A percentile compares a stretch with the other conserved stretches of the same genome.
Conservation (phyloP, 1,140 invertebrate genomes). For the Pemphigus obesinymphae region DNA sequence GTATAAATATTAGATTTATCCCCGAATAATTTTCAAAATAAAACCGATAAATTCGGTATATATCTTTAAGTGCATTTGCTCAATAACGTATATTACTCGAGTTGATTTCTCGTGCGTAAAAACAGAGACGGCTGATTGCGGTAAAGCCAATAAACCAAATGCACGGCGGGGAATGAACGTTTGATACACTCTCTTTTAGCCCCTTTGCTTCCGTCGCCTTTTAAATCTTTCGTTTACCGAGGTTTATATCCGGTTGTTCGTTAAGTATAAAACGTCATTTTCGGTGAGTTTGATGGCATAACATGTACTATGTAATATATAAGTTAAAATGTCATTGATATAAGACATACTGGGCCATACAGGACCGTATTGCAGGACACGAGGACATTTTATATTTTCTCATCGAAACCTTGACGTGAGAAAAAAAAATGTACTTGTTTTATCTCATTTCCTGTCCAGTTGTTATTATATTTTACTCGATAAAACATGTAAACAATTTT, state of each 20-base stretch:
- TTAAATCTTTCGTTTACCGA: neutral
- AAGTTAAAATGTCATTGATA: neutral
- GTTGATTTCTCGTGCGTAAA: neutral
- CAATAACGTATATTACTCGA: neutral
- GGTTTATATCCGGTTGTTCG: neutral
- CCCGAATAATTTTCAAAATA: neutral
- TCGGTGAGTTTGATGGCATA: neutral
- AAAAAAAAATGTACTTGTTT: neutral
- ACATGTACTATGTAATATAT: neutral
- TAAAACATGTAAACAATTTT: neutral
- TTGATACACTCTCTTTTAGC: neutral
- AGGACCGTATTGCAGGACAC: neutral
- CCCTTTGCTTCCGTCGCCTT: neutral
- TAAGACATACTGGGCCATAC: too few relatives aligned
- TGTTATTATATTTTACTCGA: neutral
- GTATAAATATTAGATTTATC: neutral
- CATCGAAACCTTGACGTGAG: neutral
- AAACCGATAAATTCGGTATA: neutral
- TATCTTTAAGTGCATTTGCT: conserved; percentile 1
- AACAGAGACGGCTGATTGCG: neutral
- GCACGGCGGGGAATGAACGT: neutral
- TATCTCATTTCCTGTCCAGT: neutral
- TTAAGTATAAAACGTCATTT: neutral
- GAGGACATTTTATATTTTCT: neutral
- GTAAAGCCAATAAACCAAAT: conserved; percentile 5